A percentile compares a stretch with the other conserved stretches of the same genome.
Conservation (phyloP, 2,888 invertebrate genomes). For the Trichacis sp. region DNA sequence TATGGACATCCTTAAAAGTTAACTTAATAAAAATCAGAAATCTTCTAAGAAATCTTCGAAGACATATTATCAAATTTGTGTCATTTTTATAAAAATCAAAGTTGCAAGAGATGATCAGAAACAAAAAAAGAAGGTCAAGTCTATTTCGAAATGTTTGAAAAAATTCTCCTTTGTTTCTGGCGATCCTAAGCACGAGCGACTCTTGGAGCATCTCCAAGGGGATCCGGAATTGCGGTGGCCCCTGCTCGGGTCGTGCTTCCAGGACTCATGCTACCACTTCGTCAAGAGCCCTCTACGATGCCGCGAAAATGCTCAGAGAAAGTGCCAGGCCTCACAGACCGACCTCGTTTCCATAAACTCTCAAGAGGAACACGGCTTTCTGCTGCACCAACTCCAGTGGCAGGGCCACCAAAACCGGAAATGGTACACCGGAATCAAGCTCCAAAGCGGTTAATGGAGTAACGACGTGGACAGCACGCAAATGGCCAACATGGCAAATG, state of each 20-base stretch:
- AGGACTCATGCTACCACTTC: conserved; percentile 89
- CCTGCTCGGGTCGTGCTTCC: conserved; percentile 84
- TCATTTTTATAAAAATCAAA: no score
- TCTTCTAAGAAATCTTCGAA: no score
- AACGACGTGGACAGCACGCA: conserved; percentile 88
- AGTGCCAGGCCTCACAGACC: conserved; percentile 85
- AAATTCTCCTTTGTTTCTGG: conserved; percentile 12
- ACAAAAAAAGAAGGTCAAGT: no score
- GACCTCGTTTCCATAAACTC: conserved; percentile 85
- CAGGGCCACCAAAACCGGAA: conserved; percentile 87
- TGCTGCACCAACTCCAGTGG: conserved; percentile 83
- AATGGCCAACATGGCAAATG: conserved; percentile 82
- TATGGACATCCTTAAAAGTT: no score
- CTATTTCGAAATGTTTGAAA: no score
- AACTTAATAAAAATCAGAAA: no score
- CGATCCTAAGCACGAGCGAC: no score
- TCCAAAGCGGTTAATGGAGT: conserved; percentile 82
- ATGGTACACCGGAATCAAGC: conserved; percentile 88
- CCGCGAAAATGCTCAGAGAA: conserved; percentile 83
- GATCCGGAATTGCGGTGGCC: conserved; percentile 75
- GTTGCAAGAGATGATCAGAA: no score
- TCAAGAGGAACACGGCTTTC: conserved; percentile 88
- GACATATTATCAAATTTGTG: no score
- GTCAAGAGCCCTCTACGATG: conserved; percentile 87
- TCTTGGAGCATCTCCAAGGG: conserved; percentile 44